Evolutionary conservation across 2,888 invertebrate genomes (phyloP), one percentile per base, ranked within the genome.

Genomic region (Laspeyria flexula): DNA sequence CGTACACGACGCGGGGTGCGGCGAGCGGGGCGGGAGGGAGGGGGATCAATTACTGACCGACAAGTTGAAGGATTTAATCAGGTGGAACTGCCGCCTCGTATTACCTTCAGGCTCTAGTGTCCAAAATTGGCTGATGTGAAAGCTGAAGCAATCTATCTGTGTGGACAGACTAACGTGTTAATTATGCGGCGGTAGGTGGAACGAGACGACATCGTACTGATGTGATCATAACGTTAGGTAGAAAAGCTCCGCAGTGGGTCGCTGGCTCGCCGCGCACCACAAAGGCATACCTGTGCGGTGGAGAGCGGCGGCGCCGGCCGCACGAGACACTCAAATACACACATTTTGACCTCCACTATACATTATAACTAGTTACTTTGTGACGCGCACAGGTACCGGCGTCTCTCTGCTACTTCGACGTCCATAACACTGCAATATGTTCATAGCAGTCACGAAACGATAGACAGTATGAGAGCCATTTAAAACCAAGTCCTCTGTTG

Each of bases 11-110:
- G n/a, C n/a, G 21, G 21, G 21, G 5, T 21, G 21, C 21, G 16
- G 9, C 1, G 5, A 7, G 15, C 13, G 13, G 7, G 16, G 16
- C 3, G 16, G 7, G 7, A n/a, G 1, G n/a, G 34, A 6, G 16
- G n/a, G 34, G 12, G 3, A 3, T 3, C 16, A 16, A 16, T 18
- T 34, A 34, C 34, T 34, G 34, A 18, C 16, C 18, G 18, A 34
- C 34, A 34, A 34, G n/a, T 34, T 34, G 31, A 31, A n/a, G 18
- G 34, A 34, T 16, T 34, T 34, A 34, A 34, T 34, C 18, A 34
- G 18, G 9, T n/a, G 16, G 5, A 34, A 34, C 34, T 34, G 18
- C 34, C 34, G 5, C 2, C 10, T 0, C n/a, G 7, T 18, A n/a
- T 16, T n/a, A 34, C 34, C 10, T 34, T 34, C n/a, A n/a, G n/a